Evolutionary conservation across 2,113 vertebrate species (phyloP).

Genomic region (Hypanus sabinus): DNA sequence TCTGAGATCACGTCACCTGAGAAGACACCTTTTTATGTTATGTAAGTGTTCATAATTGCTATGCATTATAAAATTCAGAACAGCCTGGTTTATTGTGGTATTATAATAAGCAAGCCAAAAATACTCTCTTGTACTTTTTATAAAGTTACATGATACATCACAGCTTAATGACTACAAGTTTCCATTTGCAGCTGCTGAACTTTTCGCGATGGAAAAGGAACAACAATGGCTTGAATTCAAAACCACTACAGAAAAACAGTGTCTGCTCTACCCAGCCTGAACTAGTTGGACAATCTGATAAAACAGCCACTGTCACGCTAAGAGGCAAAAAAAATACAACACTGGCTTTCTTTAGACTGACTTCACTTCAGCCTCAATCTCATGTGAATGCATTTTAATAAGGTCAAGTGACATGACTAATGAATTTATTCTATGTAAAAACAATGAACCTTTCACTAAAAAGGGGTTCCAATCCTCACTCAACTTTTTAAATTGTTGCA

Average conservation of each 20-base stretch:
- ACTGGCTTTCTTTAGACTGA: conserved; percentile 7
- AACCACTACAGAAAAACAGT: conserved; percentile 31
- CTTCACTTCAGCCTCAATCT: not conserved
- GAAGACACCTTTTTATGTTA: not conserved
- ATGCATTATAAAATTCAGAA: not conserved
- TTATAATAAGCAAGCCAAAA: conserved; percentile 30
- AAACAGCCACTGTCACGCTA: conserved; percentile 29
- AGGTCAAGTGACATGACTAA: not conserved
- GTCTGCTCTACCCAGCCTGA: conserved; percentile 25
- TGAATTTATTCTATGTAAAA: conserved; percentile 15
- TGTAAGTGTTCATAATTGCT: not conserved
- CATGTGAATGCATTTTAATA: conserved; percentile 7
- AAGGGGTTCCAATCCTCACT: not conserved
- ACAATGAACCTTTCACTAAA: conserved; percentile 8
- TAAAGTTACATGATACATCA: conserved; percentile 29
- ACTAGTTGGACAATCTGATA: conserved; percentile 10
- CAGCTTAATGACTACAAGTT: conserved; percentile 34
- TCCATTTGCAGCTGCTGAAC: conserved; percentile 35
- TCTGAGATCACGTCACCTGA: not conserved
- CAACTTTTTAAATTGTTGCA: conserved; percentile 13
- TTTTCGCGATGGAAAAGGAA: conserved; percentile 21
- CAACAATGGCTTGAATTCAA: conserved; percentile 36
- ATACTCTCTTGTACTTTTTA: conserved; percentile 25
- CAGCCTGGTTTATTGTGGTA: not conserved
- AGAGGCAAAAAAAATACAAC: not conserved